Evolutionary conservation across 1,140 invertebrate genomes (phyloP).

Genomic region (Holotrichia oblita): DNA sequence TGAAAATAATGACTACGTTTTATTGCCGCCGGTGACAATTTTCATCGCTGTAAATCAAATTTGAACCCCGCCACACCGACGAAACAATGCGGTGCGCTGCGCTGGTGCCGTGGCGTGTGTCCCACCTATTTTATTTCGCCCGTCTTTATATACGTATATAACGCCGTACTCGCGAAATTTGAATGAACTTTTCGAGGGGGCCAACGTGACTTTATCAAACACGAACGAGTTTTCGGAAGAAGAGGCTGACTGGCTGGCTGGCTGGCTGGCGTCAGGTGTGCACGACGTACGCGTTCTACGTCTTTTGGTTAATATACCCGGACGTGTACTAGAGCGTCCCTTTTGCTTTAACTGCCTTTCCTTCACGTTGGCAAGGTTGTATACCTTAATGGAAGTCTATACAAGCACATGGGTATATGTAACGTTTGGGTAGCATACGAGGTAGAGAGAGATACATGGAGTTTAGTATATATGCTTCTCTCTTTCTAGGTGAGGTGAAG

Average conservation of each 20-base stretch:
- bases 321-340: too few species aligned
- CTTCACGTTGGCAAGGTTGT: neutral
- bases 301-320: neutral
- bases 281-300: neutral
- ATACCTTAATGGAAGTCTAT: neutral
- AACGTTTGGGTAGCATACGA: neutral
- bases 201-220: neutral
- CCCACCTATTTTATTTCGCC: too few species aligned
- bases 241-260: too few species aligned
- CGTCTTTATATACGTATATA: too few species aligned
- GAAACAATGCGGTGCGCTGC: too few species aligned
- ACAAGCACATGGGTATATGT: too few species aligned
- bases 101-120: too few species aligned
- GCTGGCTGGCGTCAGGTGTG: neutral
- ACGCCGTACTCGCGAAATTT: neutral
- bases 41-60: conserved; percentile 13
- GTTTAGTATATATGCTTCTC: neutral
- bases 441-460: neutral
- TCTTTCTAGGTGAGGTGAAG: neutral
- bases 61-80: neutral
- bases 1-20: conserved; percentile 21
- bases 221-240: neutral
- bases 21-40: conserved; percentile 16
- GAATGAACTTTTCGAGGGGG: neutral
- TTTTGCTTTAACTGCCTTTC: neutral